These are phyloP conservation scores for Drosophila carrolli DNA, from an alignment of 1,140 invertebrate genomes.

Conservation along the genomic window DNA sequence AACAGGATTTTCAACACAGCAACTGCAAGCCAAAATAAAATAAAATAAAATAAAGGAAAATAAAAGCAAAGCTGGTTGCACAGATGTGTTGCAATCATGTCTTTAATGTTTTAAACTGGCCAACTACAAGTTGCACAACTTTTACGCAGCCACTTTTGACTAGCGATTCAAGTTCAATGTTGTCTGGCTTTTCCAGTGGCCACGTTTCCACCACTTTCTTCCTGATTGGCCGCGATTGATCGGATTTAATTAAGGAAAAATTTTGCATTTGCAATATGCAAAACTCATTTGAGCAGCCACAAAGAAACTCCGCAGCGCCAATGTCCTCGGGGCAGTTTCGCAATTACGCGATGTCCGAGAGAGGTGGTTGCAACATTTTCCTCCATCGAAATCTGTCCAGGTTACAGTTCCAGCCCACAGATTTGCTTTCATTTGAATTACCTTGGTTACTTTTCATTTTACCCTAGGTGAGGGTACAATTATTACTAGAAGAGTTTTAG, in stretches of 20 bases:
- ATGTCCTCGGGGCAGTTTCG: constrained; percentile 65
- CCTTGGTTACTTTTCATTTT: constrained; percentile 36
- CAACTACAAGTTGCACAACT: constrained; percentile 63
- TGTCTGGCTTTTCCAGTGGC: constrained; percentile 56
- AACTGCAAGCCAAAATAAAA: not conserved
- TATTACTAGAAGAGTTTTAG: too few relatives aligned
- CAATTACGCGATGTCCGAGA: constrained; percentile 60
- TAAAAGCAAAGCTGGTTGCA: constrained; percentile 18
- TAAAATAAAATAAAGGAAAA: constrained; percentile 22
- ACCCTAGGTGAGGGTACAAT: not conserved
- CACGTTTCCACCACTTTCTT: constrained; percentile 32
- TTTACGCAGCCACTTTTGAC: constrained; percentile 45
- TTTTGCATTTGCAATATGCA: constrained; percentile 54
- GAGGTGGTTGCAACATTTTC: constrained; percentile 62
- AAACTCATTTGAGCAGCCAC: constrained; percentile 32
- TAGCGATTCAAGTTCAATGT: constrained; percentile 71
- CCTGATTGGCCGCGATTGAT: constrained; percentile 49
- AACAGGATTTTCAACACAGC: constrained; percentile 41
- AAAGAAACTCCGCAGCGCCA: constrained; percentile 26
- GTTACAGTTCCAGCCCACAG: constrained; percentile 41
- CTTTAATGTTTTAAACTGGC: constrained; percentile 13
- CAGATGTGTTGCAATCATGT: constrained; percentile 34
- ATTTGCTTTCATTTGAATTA: constrained; percentile 74
- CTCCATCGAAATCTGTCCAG: constrained; percentile 14
- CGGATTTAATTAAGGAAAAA: constrained; percentile 57